These are phyloP conservation scores for Bombylius major DNA, from an alignment of 2,888 invertebrate species.

Conservation along the genomic window DNA sequence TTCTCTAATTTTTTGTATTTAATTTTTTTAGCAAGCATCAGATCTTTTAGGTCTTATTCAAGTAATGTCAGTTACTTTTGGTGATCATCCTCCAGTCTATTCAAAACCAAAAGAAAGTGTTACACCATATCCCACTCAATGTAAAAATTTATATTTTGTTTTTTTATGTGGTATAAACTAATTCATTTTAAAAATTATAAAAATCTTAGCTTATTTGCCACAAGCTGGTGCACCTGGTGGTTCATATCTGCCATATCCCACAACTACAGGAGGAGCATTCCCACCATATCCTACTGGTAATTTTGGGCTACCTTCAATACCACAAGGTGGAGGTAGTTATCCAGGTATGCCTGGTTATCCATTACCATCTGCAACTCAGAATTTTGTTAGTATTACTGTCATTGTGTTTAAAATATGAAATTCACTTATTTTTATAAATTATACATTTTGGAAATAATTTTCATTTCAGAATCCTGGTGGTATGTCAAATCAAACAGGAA, in stretches of 20 bases:
- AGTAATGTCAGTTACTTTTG: conserved; percentile 83
- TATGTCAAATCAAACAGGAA: conserved; percentile 48
- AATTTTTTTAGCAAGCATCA: conserved; percentile 45
- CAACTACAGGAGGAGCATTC: conserved; percentile 30
- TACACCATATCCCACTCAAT: conserved; percentile 40
- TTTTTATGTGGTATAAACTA: neutral
- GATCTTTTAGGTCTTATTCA: conserved; percentile 81
- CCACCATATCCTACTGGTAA: conserved; percentile 29
- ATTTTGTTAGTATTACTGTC: conserved; percentile 1
- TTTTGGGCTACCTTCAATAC: conserved; percentile 15
- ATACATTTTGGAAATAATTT: neutral
- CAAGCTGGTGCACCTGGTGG: conserved; percentile 33
- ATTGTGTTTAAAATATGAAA: conserved; percentile 1
- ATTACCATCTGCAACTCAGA: conserved; percentile 16
- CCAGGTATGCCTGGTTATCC: conserved; percentile 22
- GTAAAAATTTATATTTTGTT: conserved; percentile 9
- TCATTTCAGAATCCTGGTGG: conserved; percentile 24
- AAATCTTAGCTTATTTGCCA: conserved; percentile 35
- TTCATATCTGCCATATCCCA: conserved; percentile 36
- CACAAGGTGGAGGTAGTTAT: conserved; percentile 35
- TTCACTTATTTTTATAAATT: neutral
- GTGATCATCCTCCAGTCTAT: conserved; percentile 90
- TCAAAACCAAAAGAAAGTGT: conserved; percentile 50
- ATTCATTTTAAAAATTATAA: too few relatives aligned
- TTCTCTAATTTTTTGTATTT: conserved; percentile 6